A percentile compares a stretch with the other conserved stretches of the same genome.
phyloP scores from a whole-genome alignment of 2,797 vertebrate species.

The Pyrrhura leucotis region DNA sequence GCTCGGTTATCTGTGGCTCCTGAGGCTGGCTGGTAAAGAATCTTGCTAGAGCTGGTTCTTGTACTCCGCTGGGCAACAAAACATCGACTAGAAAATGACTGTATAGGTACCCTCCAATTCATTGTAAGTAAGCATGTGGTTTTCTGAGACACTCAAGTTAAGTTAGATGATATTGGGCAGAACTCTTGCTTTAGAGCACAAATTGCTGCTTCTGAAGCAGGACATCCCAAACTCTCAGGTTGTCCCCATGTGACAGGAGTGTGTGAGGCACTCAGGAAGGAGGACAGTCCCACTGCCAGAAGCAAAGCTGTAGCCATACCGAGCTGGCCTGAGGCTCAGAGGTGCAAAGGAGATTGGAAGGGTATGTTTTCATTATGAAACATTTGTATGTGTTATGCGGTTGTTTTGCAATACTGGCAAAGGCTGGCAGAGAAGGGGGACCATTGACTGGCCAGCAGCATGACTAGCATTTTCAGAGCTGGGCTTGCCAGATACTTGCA shows the following conservation, averaged over 20 bases:
- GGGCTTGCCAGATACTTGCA: not conserved
- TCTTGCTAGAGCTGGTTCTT: not conserved
- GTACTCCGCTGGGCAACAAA: not conserved
- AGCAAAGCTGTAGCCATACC: accelerated
- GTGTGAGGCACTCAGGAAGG: not conserved
- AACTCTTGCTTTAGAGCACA: not conserved
- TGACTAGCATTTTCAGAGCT: not conserved
- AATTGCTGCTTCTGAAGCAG: not conserved
- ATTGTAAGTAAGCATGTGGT: not conserved
- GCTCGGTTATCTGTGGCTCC: not conserved
- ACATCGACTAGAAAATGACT: not conserved
- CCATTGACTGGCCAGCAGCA: not conserved
- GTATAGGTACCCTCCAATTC: not conserved
- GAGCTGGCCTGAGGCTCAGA: not conserved
- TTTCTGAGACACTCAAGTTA: not conserved
- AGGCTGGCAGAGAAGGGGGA: not conserved
- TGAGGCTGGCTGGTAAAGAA: not conserved
- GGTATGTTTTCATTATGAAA: not conserved
- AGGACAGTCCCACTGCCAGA: not conserved
- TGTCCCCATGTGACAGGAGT: not conserved
- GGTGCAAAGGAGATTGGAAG: not conserved
- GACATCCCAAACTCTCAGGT: not conserved
- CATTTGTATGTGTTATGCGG: not conserved
- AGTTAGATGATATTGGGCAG: not conserved
- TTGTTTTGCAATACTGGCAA: not conserved